These are phyloP conservation scores for Eupithecia subfuscata DNA, from an alignment of 2,888 invertebrate species.

Conservation along the genomic window DNA sequence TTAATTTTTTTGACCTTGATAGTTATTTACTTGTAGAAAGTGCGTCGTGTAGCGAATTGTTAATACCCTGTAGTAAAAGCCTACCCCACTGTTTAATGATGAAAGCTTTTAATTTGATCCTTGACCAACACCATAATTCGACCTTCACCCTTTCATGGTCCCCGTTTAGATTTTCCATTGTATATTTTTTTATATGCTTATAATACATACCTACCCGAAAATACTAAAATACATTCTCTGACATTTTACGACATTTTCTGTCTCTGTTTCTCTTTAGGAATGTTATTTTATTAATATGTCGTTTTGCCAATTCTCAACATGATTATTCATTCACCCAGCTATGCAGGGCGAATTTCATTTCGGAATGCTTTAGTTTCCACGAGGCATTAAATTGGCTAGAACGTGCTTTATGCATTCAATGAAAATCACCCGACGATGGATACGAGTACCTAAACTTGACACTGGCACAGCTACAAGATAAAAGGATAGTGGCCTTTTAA, in stretches of 20 bases:
- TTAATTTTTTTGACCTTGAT: neutral
- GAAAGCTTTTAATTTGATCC: conserved; percentile 2
- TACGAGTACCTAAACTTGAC: conserved; percentile 1
- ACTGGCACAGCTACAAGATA: conserved; percentile 6
- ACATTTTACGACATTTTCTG: neutral
- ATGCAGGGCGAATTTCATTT: conserved; percentile 20
- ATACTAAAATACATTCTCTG: neutral
- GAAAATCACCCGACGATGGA: conserved; percentile 51
- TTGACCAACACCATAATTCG: neutral
- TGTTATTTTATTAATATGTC: neutral
- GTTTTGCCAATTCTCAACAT: neutral
- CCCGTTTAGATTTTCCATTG: neutral
- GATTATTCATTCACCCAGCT: conserved; percentile 13
- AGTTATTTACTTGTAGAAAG: neutral
- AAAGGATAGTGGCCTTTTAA: neutral
- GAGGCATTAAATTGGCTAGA: conserved; percentile 49
- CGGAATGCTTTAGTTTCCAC: conserved; percentile 30
- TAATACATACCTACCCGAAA: neutral
- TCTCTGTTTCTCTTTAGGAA: neutral
- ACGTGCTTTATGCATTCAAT: conserved; percentile 49
- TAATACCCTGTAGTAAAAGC: conserved; percentile 4
- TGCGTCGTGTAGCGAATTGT: neutral
- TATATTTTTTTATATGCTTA: neutral
- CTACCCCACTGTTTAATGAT: conserved; percentile 17
- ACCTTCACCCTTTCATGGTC: neutral